Percentiles rank a stretch among this genome's conserved stretches.
phyloP scores from a whole-genome alignment of 2,888 invertebrate species.

The Hydriomena furcata region DNA sequence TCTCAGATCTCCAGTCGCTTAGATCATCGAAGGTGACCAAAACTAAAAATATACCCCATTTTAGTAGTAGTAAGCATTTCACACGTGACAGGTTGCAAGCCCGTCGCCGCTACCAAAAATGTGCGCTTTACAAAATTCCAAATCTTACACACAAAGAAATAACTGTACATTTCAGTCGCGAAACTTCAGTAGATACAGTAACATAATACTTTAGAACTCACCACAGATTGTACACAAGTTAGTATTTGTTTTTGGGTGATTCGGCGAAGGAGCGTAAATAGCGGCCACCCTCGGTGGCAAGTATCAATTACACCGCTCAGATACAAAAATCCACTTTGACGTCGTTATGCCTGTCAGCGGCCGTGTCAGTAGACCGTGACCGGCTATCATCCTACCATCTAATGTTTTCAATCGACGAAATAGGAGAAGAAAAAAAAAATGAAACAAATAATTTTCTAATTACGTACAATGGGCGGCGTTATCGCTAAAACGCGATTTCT shows the following conservation, averaged over 20 bases:
- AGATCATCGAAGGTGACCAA: no score
- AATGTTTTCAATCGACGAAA: conserved; percentile 10
- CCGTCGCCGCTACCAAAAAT: no score
- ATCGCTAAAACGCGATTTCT: no score
- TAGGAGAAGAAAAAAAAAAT: no score
- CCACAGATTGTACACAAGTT: conserved; percentile 10
- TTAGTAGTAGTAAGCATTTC: no score
- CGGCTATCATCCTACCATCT: conserved; percentile 28
- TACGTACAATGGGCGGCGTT: no score
- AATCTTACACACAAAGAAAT: not conserved
- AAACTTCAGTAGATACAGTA: conserved; percentile 22
- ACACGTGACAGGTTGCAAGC: no score
- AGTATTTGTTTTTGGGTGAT: conserved; percentile 30
- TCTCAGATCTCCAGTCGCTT: no score
- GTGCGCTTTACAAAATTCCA: no score
- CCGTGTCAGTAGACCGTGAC: conserved; percentile 54
- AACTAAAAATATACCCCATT: no score
- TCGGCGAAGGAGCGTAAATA: conserved; percentile 60
- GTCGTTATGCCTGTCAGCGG: conserved; percentile 55
- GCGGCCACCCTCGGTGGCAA: conserved; percentile 60
- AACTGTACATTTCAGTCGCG: not conserved
- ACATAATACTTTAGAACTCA: conserved; percentile 17
- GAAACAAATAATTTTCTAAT: no score
- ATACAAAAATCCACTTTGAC: not conserved
- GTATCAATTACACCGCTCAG: conserved; percentile 58